Conservation (phyloP, 1,140 invertebrate species). For the Drosophila pachea region DNA sequence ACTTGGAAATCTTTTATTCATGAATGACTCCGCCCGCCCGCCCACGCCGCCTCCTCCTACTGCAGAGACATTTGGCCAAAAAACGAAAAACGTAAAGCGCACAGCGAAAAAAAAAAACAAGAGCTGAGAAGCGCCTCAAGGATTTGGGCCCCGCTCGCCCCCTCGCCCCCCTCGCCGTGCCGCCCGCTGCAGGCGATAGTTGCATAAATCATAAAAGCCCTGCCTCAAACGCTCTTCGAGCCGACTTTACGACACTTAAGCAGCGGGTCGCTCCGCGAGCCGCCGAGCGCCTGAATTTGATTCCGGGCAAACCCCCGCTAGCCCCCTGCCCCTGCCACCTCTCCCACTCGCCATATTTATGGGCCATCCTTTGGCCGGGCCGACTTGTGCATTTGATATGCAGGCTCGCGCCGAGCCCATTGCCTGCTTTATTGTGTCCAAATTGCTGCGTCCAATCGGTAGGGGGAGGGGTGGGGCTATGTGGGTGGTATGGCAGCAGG, state of each 20-base stretch:
- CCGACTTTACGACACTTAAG: constrained; percentile 76
- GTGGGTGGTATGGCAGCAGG: too few species aligned
- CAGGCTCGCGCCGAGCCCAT: constrained; percentile 21
- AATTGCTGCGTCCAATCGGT: constrained; percentile 31
- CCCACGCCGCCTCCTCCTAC: constrained; percentile 23
- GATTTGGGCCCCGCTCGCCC: constrained; percentile 49
- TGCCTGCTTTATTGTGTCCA: constrained; percentile 36
- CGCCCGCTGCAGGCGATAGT: constrained; percentile 72
- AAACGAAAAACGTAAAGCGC: constrained; percentile 27
- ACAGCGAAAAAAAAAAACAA: constrained; percentile 3
- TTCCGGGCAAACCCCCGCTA: constrained; percentile 61
- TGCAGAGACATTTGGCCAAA: constrained; percentile 58
- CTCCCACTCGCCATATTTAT: constrained; percentile 55
- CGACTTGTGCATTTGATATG: constrained; percentile 38
- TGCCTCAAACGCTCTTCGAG: constrained; percentile 28
- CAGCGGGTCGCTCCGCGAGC: constrained; percentile 31
- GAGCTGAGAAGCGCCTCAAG: constrained; percentile 54
- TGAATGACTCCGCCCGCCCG: constrained; percentile 45
- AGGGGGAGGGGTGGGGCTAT: neutral
- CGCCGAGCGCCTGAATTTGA: constrained; percentile 73
- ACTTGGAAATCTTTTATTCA: constrained; percentile 74
- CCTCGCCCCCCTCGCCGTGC: constrained; percentile 1
- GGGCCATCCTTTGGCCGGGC: constrained; percentile 5
- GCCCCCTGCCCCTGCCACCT: constrained; percentile 17
- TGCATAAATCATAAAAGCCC: constrained; percentile 76